Evolutionary conservation across 2,113 vertebrate genomes (phyloP).

Genomic region (Rhineura floridana): DNA sequence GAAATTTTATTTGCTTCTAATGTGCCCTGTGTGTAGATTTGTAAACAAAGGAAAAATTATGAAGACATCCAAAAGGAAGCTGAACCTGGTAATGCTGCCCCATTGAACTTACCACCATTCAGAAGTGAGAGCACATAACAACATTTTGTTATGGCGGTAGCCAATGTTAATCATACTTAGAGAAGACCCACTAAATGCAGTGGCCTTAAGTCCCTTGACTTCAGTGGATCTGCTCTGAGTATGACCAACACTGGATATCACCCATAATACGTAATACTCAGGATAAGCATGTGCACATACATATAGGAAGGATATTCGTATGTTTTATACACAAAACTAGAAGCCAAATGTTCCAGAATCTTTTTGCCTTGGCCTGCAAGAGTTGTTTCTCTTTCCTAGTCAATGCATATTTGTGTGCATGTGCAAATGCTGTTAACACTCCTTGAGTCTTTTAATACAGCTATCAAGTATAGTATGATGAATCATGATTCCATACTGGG

Average conservation of each 20-base stretch:
- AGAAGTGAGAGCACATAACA: not conserved
- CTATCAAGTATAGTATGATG: slow-evolving; percentile 15
- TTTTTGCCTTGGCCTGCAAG: not conserved
- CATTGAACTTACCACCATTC: not conserved
- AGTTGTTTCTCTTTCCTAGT: slow-evolving; percentile 13
- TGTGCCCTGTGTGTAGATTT: not conserved
- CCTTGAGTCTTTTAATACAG: not conserved
- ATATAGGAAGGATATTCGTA: not conserved
- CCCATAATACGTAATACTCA: not conserved
- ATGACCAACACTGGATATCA: too few species aligned
- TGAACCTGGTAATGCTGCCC: not conserved
- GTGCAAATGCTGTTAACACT: slow-evolving; percentile 9
- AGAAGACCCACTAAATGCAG: too few species aligned
- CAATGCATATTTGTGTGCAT: not conserved
- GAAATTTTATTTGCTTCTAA: not conserved
- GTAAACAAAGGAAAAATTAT: too few species aligned
- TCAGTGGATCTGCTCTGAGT: too few species aligned
- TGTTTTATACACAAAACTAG: slow-evolving; percentile 21
- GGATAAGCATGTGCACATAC: not conserved
- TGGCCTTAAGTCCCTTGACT: too few species aligned
- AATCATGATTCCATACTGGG: slow-evolving; percentile 71
- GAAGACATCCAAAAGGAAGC: not conserved
- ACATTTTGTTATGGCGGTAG: too few species aligned
- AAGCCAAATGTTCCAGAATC: slow-evolving; percentile 15
- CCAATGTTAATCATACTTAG: too few species aligned